Conservation (phyloP, 2,888 invertebrate species). For the Andrena praecox region DNA sequence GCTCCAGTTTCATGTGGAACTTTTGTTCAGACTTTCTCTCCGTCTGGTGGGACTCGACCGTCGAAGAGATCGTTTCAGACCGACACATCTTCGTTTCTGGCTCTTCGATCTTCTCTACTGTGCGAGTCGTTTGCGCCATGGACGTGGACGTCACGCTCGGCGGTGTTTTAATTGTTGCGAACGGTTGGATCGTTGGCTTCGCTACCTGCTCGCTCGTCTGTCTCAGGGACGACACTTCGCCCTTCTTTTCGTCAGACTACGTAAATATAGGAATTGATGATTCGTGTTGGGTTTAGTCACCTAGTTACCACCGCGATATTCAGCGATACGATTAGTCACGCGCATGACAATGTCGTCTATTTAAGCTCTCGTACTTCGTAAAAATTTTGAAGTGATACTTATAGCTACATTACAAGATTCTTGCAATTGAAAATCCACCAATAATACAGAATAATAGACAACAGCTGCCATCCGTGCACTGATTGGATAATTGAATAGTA, state of each 20-base stretch:
- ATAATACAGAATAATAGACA: too few relatives aligned
- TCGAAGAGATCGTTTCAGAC: conserved; percentile 82
- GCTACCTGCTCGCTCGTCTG: conserved; percentile 78
- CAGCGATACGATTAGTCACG: neutral
- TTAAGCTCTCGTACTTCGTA: too few relatives aligned
- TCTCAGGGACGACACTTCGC: conserved; percentile 79
- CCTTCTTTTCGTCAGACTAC: conserved; percentile 80
- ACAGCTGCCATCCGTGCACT: too few relatives aligned
- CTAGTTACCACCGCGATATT: neutral
- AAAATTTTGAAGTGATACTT: too few relatives aligned
- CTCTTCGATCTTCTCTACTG: conserved; percentile 74
- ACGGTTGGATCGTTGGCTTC: conserved; percentile 81
- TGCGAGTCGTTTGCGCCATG: conserved; percentile 74
- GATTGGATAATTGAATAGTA: too few relatives aligned
- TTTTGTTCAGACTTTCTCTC: conserved; percentile 84
- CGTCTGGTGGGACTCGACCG: conserved; percentile 80
- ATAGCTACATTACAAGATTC: too few relatives aligned
- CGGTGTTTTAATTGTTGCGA: conserved; percentile 76
- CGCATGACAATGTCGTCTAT: neutral
- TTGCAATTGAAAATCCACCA: too few relatives aligned
- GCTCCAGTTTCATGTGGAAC: conserved; percentile 84
- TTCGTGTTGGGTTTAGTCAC: too few relatives aligned
- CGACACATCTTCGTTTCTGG: conserved; percentile 76
- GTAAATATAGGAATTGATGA: conserved; percentile 49
- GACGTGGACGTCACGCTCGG: conserved; percentile 65